These are phyloP conservation scores for Heliconius sara DNA, from an alignment of 2,888 invertebrate species.

Conservation along the genomic window DNA sequence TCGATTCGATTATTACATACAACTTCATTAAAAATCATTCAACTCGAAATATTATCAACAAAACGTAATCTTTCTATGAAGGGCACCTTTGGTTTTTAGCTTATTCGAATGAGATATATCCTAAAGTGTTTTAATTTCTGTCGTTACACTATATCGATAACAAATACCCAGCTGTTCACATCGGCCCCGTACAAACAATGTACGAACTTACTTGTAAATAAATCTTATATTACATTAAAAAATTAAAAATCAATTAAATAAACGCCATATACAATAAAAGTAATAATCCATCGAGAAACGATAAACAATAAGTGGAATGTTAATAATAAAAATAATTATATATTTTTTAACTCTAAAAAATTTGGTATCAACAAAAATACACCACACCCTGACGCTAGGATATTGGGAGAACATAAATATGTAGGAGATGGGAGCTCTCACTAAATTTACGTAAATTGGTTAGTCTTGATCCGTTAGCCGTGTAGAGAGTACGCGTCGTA, in stretches of 20 bases:
- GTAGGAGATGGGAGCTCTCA: conserved; percentile 64
- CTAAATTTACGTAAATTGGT: conserved; percentile 51
- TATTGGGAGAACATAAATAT: conserved; percentile 60
- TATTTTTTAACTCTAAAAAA: conserved; percentile 66
- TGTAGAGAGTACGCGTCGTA: conserved; percentile 56
- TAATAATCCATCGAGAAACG: conserved; percentile 70
- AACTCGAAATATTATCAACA: conserved; percentile 83
- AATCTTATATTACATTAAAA: conserved; percentile 80
- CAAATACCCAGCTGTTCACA: conserved; percentile 79
- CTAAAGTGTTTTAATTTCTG: conserved; percentile 82
- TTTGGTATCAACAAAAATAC: conserved; percentile 78
- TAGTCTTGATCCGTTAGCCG: conserved; percentile 67
- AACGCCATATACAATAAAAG: conserved; percentile 68
- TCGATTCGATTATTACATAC: conserved; percentile 76
- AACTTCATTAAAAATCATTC: conserved; percentile 81
- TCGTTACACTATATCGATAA: conserved; percentile 78
- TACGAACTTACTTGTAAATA: conserved; percentile 81
- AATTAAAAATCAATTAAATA: conserved; percentile 75
- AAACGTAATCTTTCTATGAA: conserved; percentile 85
- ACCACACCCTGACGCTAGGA: conserved; percentile 68
- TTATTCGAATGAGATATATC: conserved; percentile 86
- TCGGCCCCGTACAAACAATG: conserved; percentile 77
- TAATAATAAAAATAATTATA: conserved; percentile 68
- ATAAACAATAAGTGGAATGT: conserved; percentile 82
- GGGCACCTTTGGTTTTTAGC: conserved; percentile 95